Percentiles rank a stretch among this genome's conserved stretches.
Evolutionary conservation across 2,888 invertebrate genomes (phyloP).

Genomic region (Clitarchus hookeri): DNA sequence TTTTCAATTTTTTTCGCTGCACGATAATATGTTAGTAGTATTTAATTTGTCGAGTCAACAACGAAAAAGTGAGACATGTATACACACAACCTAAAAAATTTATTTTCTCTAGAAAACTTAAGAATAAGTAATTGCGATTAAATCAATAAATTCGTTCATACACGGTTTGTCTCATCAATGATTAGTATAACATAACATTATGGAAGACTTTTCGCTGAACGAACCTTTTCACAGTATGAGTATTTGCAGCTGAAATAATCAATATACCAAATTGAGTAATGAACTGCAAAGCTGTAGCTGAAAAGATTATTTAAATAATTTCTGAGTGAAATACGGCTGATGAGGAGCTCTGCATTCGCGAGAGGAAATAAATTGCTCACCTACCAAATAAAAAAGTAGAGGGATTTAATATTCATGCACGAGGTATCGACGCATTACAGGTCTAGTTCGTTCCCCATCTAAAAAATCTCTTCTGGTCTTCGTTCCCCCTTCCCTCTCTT

Average conservation of each 20-base stretch:
- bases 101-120: no score
- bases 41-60: no score
- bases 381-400: background rate
- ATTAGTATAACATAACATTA: no score
- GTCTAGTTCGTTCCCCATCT: background rate
- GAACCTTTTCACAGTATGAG: background rate
- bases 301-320: conserved; percentile 2
- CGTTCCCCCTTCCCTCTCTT: background rate
- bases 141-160: no score
- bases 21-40: no score
- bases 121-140: no score
- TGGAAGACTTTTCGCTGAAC: no score
- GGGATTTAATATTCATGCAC: background rate
- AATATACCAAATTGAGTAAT: background rate
- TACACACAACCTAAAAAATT: no score
- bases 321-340: background rate
- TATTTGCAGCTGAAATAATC: background rate
- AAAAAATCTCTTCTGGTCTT: background rate
- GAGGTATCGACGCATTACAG: background rate
- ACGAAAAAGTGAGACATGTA: no score
- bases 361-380: background rate
- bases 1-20: no score
- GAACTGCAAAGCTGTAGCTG: background rate
- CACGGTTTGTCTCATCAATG: no score
- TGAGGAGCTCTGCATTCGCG: background rate